Percentiles rank a stretch among this genome's conserved stretches.
Conservation (phyloP, 2,888 invertebrate genomes). For the Fabriciana adippe region DNA sequence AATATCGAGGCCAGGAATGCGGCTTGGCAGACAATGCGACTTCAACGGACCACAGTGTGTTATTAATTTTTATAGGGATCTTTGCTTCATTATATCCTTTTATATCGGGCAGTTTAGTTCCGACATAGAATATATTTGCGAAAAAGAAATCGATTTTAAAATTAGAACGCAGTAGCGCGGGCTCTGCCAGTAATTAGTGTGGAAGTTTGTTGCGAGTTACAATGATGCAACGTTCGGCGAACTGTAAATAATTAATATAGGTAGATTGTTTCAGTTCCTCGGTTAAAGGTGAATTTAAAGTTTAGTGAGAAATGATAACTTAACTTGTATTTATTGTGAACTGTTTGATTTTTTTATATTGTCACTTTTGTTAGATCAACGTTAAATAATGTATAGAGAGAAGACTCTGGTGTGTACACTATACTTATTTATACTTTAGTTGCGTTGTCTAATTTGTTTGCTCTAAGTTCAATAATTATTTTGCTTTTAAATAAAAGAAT, state of each 20-base stretch:
- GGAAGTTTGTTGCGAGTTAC: slow-evolving; percentile 44
- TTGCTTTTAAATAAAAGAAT: too few species aligned
- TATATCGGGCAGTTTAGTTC: slow-evolving; percentile 45
- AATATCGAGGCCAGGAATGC: slow-evolving; percentile 72
- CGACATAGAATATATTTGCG: slow-evolving; percentile 48
- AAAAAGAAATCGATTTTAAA: slow-evolving; percentile 44
- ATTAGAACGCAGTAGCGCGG: slow-evolving; percentile 44
- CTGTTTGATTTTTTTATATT: not conserved
- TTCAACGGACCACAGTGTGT: slow-evolving; percentile 44
- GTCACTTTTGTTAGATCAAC: too few species aligned
- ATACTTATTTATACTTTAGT: too few species aligned
- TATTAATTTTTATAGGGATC: slow-evolving; percentile 53
- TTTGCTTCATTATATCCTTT: slow-evolving; percentile 50
- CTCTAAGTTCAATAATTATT: too few species aligned
- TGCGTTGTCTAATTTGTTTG: too few species aligned
- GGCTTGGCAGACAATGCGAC: slow-evolving; percentile 51
- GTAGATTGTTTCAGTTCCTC: slow-evolving; percentile 44
- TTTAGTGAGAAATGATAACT: slow-evolving; percentile 26
- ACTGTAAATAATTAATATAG: slow-evolving; percentile 53
- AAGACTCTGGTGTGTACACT: too few species aligned
- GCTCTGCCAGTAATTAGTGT: slow-evolving; percentile 46
- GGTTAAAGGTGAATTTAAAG: slow-evolving; percentile 38
- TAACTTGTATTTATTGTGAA: slow-evolving; percentile 14
- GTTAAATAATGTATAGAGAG: too few species aligned
- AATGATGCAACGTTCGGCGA: slow-evolving; percentile 45